A percentile compares a stretch with the other conserved stretches of the same genome.
These are phyloP conservation scores for Paramuricea clavata DNA, from an alignment of 92 coral and sea anemone genomes.

Conservation along the genomic window DNA sequence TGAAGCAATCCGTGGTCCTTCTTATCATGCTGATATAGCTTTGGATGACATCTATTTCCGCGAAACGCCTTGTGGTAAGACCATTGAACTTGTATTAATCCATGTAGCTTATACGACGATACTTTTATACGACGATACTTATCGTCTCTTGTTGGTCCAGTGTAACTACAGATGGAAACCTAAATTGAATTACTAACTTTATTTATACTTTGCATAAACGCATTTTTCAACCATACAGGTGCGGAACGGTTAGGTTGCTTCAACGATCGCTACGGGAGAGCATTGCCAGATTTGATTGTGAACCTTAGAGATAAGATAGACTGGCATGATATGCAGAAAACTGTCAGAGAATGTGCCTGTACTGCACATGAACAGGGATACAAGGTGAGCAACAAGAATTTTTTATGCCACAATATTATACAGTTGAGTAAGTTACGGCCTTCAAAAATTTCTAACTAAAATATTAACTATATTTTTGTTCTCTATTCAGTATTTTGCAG, in stretches of 20 bases:
- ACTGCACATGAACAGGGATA: constrained; percentile 57
- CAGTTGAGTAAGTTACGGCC: too few species aligned
- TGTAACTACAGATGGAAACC: too few species aligned
- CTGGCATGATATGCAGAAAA: constrained; percentile 70
- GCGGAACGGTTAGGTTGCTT: constrained; percentile 25
- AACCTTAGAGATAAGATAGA: constrained; percentile 69
- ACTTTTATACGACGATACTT: too few species aligned
- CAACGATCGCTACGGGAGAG: constrained; percentile 11
- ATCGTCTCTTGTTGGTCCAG: too few species aligned
- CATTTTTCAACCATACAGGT: not conserved
- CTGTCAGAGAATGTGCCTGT: constrained; percentile 76
- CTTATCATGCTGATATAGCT: not conserved
- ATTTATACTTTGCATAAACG: too few species aligned
- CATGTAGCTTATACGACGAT: too few species aligned
- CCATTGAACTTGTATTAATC: not conserved
- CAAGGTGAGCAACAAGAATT: constrained; percentile 56
- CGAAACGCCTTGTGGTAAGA: constrained; percentile 81
- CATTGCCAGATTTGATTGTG: constrained; percentile 57
- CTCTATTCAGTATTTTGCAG: constrained; percentile 68
- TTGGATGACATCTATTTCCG: constrained; percentile 56
- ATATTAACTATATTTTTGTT: not conserved
- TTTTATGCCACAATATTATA: too few species aligned
- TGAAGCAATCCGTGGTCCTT: constrained; percentile 36
- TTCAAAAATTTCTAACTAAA: not conserved
- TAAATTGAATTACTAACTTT: too few species aligned